phyloP scores from a whole-genome alignment of 2,888 invertebrate species.

The Drosophila fungiperda region DNA sequence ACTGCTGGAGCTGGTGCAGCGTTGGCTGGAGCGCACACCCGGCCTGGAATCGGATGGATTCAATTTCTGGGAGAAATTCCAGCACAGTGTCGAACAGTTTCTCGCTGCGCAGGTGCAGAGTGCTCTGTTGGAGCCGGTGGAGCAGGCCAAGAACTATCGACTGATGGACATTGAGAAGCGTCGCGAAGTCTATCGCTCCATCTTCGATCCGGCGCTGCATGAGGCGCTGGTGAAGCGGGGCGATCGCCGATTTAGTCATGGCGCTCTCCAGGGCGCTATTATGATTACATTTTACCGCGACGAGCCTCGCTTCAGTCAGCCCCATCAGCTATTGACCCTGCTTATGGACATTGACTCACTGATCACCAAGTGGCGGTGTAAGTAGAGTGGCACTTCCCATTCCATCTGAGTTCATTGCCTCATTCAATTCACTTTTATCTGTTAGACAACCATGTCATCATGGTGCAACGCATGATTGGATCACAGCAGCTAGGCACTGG shows the following conservation, averaged over 20 bases:
- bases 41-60: conserved; percentile 94
- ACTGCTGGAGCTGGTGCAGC: conserved; percentile 93
- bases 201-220: conserved; percentile 94
- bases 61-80: conserved; percentile 97
- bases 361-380: conserved; percentile 99
- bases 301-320: conserved; percentile 98
- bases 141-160: conserved; percentile 88
- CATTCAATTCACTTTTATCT: conserved; percentile 45
- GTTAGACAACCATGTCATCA: conserved; percentile 98
- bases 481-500: conserved; percentile 98
- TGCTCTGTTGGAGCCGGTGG: conserved; percentile 87
- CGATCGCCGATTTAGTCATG: conserved; percentile 91
- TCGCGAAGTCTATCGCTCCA: conserved; percentile 94
- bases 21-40: conserved; percentile 97
- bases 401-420: conserved; percentile 5
- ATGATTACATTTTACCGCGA: conserved; percentile 99
- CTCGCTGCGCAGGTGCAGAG: conserved; percentile 88
- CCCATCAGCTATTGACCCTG: conserved; percentile 96
- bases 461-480: conserved; percentile 99
- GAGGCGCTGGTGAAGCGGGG: conserved; percentile 93
- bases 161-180: conserved; percentile 91
- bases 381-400: conserved; percentile 82
- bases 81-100: conserved; percentile 89
- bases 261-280: conserved; percentile 97
- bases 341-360: conserved; percentile 99